These are phyloP conservation scores for Cherax destructor DNA, from an alignment of 1,140 invertebrate species.

Conservation along the genomic window DNA sequence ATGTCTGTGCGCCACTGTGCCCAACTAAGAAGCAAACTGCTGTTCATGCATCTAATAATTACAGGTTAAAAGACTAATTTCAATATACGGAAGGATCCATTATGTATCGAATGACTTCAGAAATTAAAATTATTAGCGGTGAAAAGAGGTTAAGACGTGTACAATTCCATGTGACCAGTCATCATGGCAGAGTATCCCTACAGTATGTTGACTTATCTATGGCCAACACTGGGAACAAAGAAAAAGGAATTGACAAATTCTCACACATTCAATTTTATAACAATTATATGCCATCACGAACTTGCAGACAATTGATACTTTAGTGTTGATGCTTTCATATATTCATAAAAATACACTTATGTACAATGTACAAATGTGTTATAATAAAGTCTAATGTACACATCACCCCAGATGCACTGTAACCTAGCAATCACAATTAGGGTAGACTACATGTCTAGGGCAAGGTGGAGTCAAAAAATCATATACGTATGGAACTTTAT, in stretches of 20 bases:
- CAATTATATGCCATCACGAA: conserved; percentile 26
- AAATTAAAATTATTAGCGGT: not conserved
- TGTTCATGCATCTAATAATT: not conserved
- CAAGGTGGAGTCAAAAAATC: conserved; percentile 8
- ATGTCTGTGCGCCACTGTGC: not conserved
- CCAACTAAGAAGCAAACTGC: conserved; percentile 5
- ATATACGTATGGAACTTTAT: conserved; percentile 12
- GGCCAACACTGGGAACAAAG: not conserved
- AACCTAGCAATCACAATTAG: conserved; percentile 47
- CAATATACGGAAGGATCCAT: not conserved
- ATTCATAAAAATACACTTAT: conserved; percentile 57
- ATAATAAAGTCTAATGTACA: conserved; percentile 54
- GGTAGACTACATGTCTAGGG: conserved; percentile 22
- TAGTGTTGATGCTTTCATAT: conserved; percentile 52
- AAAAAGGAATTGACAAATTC: conserved; percentile 18
- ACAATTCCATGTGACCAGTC: conserved; percentile 32
- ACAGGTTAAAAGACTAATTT: not conserved
- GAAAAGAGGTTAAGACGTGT: conserved; percentile 1
- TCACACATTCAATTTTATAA: conserved; percentile 47
- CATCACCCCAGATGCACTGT: conserved; percentile 41
- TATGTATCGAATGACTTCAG: not conserved
- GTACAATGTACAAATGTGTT: conserved; percentile 53
- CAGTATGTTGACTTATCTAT: not conserved
- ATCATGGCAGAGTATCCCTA: not conserved
- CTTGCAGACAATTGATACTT: conserved; percentile 37